Conservation (phyloP, 2,113 vertebrate genomes). For the Melanerpes aurifrons region DNA sequence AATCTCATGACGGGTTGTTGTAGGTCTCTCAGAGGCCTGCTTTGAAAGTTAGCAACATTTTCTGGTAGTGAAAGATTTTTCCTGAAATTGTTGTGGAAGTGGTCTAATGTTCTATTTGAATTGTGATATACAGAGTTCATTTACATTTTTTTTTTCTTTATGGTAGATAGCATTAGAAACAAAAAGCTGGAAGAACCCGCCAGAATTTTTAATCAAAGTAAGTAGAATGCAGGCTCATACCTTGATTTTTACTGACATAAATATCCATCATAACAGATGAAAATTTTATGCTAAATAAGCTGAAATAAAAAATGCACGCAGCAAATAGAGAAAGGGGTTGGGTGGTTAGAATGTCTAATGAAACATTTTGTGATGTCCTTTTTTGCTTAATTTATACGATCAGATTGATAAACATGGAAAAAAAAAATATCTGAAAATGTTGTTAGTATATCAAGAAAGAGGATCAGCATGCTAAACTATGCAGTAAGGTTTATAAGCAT, state of each 20-base stretch:
- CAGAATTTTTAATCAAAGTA: not conserved
- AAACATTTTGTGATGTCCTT: not conserved
- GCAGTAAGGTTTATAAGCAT: not conserved
- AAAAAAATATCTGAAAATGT: not conserved
- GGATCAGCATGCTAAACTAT: not conserved
- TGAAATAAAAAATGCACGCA: not conserved
- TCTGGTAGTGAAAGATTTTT: not conserved
- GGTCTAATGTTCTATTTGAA: not conserved
- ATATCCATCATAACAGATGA: not conserved
- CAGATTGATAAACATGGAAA: not conserved
- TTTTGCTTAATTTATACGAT: not conserved
- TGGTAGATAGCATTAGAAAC: not conserved
- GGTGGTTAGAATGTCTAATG: not conserved
- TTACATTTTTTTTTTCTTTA: not conserved
- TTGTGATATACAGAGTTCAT: not conserved
- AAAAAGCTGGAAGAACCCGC: not conserved
- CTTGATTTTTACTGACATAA: not conserved
- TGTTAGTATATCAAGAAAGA: not conserved
- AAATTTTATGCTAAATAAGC: not conserved
- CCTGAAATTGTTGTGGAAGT: not conserved
- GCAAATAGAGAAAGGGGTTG: fast-evolving
- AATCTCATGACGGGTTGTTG: not conserved
- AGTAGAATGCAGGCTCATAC: not conserved
- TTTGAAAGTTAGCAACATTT: not conserved
- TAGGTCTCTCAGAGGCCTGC: not conserved